Evolutionary conservation across 1,140 invertebrate species (phyloP), one percentile per base, ranked within the genome.

Genomic region (Drosophila ambigua): DNA sequence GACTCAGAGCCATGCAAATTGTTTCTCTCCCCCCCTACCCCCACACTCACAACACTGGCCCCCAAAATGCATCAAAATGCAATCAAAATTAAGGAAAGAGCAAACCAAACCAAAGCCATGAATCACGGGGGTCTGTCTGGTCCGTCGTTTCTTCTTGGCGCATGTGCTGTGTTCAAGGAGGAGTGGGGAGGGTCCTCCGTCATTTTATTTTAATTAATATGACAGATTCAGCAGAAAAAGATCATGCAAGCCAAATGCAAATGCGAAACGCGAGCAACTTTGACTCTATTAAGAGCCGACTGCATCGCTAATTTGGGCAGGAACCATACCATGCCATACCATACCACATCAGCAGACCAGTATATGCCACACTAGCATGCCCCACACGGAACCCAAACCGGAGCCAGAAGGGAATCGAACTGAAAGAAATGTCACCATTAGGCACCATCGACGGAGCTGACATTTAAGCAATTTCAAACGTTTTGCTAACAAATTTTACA

Each of bases 71-170:
- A 88, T 84, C 88, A 88, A 90, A 90, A 90, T 88, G 77, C 82
- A 90, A 90, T 90, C 88, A 90, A 90, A 90, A 90, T 90, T 90
- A 90, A 87, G 68, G 50, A 77, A 77, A 79, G 76, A 58, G 50
- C 35, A 45, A 43, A 43, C 41, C 62, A 11, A 20, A 20, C 20
- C 43, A 39, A 20, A 54, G 31, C 26, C 76, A 85, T 87, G 81
- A 85, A 77, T 85, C 82, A 85, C 53, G 81, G 82, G 62, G 82
- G 73, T 87, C 73, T 61, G 51, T 87, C 77, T 72, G 55, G 48
- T 54, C 35, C 35, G 23, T 26, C 31, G 35, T 54, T 26, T 16
- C n/a, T 31, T 24, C 13, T 5, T 58, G 9, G 52, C 26, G 23
- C 43, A 39, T 74, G 48, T 65, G 8, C 8, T 31, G 31, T 31